A percentile compares a stretch with the other conserved stretches of the same genome.
These are phyloP conservation scores for Tenthredo notha DNA, from an alignment of 2,888 invertebrate genomes.

Conservation along the genomic window DNA sequence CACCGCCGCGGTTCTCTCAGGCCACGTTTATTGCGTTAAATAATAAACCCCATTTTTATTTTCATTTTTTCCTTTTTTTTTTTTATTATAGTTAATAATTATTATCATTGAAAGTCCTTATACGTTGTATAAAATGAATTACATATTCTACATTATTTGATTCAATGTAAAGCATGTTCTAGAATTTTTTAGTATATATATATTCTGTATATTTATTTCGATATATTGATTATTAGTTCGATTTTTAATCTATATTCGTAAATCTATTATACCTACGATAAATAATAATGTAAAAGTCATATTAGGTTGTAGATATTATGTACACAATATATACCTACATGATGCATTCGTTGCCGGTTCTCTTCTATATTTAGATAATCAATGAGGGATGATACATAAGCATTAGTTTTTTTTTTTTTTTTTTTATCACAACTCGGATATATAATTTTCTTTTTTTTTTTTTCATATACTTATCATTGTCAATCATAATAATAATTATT, in stretches of 20 bases:
- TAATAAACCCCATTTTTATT: background rate
- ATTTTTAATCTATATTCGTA: background rate
- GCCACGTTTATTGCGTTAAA: background rate
- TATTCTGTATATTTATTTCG: background rate
- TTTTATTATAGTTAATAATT: background rate
- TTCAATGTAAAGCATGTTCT: background rate
- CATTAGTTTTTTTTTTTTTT: slow-evolving; percentile 4
- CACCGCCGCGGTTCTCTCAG: background rate
- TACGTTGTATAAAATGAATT: background rate
- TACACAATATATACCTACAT: background rate
- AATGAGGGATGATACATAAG: slow-evolving; percentile 62
- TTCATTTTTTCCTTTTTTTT: background rate
- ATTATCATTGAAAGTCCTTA: background rate
- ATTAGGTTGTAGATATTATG: background rate
- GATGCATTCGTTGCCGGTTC: slow-evolving; percentile 54
- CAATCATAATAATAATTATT: background rate
- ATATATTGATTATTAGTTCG: background rate
- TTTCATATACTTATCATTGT: too few relatives aligned
- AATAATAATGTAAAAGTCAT: background rate
- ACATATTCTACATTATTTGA: background rate
- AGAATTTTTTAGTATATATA: background rate
- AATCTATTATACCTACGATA: background rate
- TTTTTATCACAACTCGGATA: background rate
- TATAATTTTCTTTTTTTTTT: background rate
- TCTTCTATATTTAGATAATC: slow-evolving; percentile 74